Evolutionary conservation across 2,888 invertebrate species (phyloP).

Genomic region (Xestia ashworthii): DNA sequence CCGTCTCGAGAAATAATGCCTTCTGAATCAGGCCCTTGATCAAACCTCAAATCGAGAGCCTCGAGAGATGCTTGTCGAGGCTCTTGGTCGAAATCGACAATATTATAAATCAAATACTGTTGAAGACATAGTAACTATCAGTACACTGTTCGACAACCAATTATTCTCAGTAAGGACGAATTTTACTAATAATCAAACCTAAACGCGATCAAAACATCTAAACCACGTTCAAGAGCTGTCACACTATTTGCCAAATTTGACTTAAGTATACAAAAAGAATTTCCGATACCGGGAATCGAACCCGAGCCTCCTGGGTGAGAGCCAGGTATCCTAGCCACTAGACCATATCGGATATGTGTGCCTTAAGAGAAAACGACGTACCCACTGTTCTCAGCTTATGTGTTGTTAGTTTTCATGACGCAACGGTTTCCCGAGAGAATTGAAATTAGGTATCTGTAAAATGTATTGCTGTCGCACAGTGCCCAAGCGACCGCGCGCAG

Average conservation of each 20-base stretch:
- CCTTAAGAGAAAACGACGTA: too few species aligned
- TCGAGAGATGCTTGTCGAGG: background rate
- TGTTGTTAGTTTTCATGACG: too few species aligned
- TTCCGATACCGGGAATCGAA: conserved; percentile 92
- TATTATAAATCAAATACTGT: background rate
- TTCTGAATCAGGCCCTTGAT: background rate
- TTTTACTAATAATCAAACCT: too few species aligned
- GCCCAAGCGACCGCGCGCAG: too few species aligned
- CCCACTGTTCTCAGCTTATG: too few species aligned
- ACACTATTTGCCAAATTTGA: background rate
- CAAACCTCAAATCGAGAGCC: background rate
- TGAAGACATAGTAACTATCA: background rate
- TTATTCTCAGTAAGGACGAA: too few species aligned
- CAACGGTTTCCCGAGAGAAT: too few species aligned
- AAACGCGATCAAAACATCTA: background rate
- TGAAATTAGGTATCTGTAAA: too few species aligned
- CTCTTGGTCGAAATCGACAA: background rate
- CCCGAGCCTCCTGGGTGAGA: conserved; percentile 93
- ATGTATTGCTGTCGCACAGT: too few species aligned
- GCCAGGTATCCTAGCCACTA: conserved; percentile 94
- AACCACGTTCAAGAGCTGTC: background rate
- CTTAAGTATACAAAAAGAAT: background rate
- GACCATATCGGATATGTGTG: conserved; percentile 72
- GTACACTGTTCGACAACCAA: background rate
- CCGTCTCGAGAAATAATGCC: background rate